Base-by-base conservation (phyloP, 2,888 invertebrate species). In the Mythimna ferrago region DNA sequence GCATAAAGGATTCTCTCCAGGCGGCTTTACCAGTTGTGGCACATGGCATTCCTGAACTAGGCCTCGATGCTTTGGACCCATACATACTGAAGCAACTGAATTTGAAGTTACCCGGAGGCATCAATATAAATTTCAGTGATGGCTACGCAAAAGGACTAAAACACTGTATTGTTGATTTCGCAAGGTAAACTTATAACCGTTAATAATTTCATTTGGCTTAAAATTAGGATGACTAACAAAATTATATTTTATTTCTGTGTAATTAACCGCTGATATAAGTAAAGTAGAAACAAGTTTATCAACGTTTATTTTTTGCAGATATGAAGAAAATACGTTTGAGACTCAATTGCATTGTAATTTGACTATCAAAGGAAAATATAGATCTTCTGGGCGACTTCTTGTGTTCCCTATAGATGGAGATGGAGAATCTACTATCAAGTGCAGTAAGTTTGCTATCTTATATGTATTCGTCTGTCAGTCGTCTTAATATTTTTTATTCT, bases 361-460 rank as follows among this genome's bases (percentile, higher is more conserved):
- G 61, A 89, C 89, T 1, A 89, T 93, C 38, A 90, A 88, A 77
- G 94, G 94, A 10, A 92, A 90, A 77, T 94, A 94, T 78, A 89
- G 84, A 51, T 92, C 94, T 1, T 83, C 82, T 2, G 94, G 94
- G 6, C 84, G 82, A 48, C 83, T 94, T 53, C 86, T 94, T 0
- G 80, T 92, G 86, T 94, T 94, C 41, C 85, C 89, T 0, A 89
- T 94, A 10, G 86, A 94, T 57, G 94, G 94, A 19, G 90, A 92
- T 14, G 94, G 94, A 1, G 89, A 92, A 26, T 85, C 92, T 11
- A 85, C 85, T 21, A 92, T 94, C 56, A 89, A 84, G 82, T 92
- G 93, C 83, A 89, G 94, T 94, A 88, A 91, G 94, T 91, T 21
- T 62, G 11, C 14, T 48, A 10, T 44, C 2, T 53, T 53, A 51